These are phyloP conservation scores for Theodoxus fluviatilis DNA, from an alignment of 2,888 invertebrate genomes.

Conservation along the genomic window DNA sequence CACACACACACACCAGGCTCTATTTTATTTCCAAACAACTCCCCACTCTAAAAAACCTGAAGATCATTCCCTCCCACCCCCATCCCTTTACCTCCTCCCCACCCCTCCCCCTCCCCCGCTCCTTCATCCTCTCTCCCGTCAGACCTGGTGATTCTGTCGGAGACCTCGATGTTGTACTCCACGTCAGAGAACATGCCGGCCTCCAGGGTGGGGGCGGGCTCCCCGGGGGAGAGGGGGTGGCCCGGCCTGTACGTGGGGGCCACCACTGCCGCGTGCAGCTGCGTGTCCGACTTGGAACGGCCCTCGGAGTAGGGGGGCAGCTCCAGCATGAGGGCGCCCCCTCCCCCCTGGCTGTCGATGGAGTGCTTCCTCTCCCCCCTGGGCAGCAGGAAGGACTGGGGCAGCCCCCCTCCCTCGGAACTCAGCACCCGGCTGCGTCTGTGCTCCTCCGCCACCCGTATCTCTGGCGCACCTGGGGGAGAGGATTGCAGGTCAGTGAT, in stretches of 20 bases:
- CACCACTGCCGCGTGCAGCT: conserved; percentile 39
- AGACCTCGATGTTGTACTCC: conserved; percentile 57
- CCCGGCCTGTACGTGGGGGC: conserved; percentile 30
- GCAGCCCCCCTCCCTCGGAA: no score
- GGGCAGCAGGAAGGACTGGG: no score
- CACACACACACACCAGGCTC: no score
- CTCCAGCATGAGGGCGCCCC: conserved; percentile 8
- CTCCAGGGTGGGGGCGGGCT: conserved; percentile 22
- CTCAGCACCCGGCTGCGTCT: conserved; percentile 9
- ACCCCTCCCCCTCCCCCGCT: no score
- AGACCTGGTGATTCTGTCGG: conserved; percentile 57
- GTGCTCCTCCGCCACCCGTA: conserved; percentile 30
- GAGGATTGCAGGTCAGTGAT: no score
- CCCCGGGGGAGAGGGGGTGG: conserved; percentile 27
- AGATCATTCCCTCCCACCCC: no score
- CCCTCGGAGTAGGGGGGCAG: conserved; percentile 34
- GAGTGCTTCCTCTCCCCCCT: conserved; percentile 31
- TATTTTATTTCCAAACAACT: no score
- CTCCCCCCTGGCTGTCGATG: conserved; percentile 30
- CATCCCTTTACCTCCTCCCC: no score
- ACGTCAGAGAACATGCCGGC: conserved; percentile 59
- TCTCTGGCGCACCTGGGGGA: conserved; percentile 23
- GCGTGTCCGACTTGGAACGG: conserved; percentile 52
- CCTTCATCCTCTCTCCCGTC: no score
- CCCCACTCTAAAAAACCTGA: no score